Percentiles rank a stretch among this genome's conserved stretches.
Evolutionary conservation across 2,888 invertebrate genomes (phyloP).

Genomic region (Strigamia maritima): DNA sequence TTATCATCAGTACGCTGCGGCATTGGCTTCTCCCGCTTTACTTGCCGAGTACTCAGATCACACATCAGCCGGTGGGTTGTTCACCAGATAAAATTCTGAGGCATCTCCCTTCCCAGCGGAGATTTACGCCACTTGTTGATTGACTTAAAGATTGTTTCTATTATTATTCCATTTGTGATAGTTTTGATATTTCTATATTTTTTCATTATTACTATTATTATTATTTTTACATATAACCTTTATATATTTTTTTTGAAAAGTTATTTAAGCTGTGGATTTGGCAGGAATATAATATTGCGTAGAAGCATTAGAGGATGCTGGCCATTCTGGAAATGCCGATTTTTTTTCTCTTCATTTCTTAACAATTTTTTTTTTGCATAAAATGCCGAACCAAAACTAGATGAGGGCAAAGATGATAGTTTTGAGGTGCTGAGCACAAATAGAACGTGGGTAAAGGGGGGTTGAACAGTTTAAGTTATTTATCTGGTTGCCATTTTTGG

Average conservation of each 20-base stretch:
- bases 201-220: slow-evolving; percentile 40
- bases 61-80: slow-evolving; percentile 81
- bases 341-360: not conserved
- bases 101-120: slow-evolving; percentile 2
- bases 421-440: not conserved
- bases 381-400: not conserved
- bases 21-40: slow-evolving; percentile 72
- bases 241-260: slow-evolving; percentile 22
- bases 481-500: not conserved
- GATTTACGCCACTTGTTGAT: slow-evolving; percentile 31
- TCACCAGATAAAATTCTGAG: slow-evolving; percentile 65
- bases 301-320: slow-evolving; percentile 34
- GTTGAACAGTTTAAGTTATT: not conserved
- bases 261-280: slow-evolving; percentile 17
- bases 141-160: slow-evolving; percentile 38
- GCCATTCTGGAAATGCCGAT: slow-evolving; percentile 19
- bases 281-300: slow-evolving; percentile 6
- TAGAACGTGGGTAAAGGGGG: not conserved
- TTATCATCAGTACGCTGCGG: slow-evolving; percentile 85
- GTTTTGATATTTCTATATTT: slow-evolving; percentile 41
- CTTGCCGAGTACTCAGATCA: slow-evolving; percentile 65
- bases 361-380: not conserved
- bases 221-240: slow-evolving; percentile 38
- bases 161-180: slow-evolving; percentile 39
- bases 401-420: not conserved